Evolutionary conservation across 2,797 vertebrate genomes (phyloP).

Genomic region (Halcyon badia): DNA sequence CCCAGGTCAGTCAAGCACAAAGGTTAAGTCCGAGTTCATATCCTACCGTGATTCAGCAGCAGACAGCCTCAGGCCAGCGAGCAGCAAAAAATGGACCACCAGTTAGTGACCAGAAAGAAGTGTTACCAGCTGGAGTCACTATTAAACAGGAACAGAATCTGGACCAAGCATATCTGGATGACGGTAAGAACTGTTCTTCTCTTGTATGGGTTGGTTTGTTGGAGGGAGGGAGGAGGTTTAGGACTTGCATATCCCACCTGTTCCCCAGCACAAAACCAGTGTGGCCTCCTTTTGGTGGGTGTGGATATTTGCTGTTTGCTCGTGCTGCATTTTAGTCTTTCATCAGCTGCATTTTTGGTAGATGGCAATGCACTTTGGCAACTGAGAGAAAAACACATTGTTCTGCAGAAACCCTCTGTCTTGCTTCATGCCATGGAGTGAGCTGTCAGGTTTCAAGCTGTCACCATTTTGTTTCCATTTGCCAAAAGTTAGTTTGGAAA

Average conservation of each 20-base stretch:
- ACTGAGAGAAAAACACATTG: not conserved
- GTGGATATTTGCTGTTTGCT: not conserved
- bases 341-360: not conserved
- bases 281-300: not conserved
- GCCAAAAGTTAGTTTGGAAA: conserved; percentile 34
- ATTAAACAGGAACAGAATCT: conserved; percentile 96
- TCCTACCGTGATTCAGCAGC: conserved; percentile 95
- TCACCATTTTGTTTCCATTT: conserved; percentile 15
- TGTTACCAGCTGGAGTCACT: conserved; percentile 86
- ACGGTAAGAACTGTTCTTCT: conserved; percentile 87
- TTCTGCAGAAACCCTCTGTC: not conserved
- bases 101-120: conserved; percentile 85
- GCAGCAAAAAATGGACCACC: conserved; percentile 82
- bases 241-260: not conserved
- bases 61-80: conserved; percentile 82
- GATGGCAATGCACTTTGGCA: not conserved
- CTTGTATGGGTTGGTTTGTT: not conserved
- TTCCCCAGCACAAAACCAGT: not conserved
- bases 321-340: not conserved
- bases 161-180: conserved; percentile 99
- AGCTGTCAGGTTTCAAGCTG: not conserved
- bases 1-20: conserved; percentile 79
- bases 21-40: conserved; percentile 85
- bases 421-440: not conserved
- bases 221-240: not conserved